Evolutionary conservation across 2,797 vertebrate species (phyloP).

Genomic region (Myripristis jacobus): DNA sequence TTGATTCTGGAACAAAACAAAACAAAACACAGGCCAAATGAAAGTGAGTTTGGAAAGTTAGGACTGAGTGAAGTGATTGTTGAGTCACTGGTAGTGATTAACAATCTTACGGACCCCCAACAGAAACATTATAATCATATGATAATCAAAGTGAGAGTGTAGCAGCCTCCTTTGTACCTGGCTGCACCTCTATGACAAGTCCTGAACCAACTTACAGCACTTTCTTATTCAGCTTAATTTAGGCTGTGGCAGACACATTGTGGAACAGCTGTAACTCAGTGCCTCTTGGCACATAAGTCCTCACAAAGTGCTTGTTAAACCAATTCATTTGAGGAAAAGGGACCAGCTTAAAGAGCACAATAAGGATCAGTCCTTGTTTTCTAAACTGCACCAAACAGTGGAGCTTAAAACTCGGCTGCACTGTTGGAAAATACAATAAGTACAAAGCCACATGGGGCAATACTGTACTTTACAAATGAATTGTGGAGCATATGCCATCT

Average conservation of each 20-base stretch:
- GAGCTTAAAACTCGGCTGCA: slow-evolving; percentile 45
- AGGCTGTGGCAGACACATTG: slow-evolving; percentile 50
- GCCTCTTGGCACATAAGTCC: slow-evolving; percentile 51
- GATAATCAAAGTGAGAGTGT: slow-evolving; percentile 25
- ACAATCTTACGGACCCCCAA: slow-evolving; percentile 37
- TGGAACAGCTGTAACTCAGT: slow-evolving; percentile 60
- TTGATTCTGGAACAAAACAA: no score
- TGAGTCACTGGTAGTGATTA: slow-evolving; percentile 57
- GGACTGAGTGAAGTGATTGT: slow-evolving; percentile 18
- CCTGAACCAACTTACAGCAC: slow-evolving; percentile 46
- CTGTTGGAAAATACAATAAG: slow-evolving; percentile 57
- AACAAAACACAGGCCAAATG: slow-evolving; percentile 4
- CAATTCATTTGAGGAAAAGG: slow-evolving; percentile 56
- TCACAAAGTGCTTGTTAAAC: slow-evolving; percentile 63
- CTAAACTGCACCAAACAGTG: slow-evolving; percentile 45
- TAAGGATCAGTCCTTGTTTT: slow-evolving; percentile 60
- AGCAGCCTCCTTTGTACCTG: slow-evolving; percentile 31
- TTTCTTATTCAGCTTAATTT: slow-evolving; percentile 65
- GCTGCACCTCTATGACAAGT: slow-evolving; percentile 46
- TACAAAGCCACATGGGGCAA: slow-evolving; percentile 37
- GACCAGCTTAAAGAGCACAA: slow-evolving; percentile 57
- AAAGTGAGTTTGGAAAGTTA: slow-evolving; percentile 19
- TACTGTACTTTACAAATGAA: slow-evolving; percentile 33
- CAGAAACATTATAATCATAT: slow-evolving; percentile 26
- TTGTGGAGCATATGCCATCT: slow-evolving; percentile 55